Evolutionary conservation across 2,888 invertebrate species (phyloP).

Genomic region (Lochmaea capreae): DNA sequence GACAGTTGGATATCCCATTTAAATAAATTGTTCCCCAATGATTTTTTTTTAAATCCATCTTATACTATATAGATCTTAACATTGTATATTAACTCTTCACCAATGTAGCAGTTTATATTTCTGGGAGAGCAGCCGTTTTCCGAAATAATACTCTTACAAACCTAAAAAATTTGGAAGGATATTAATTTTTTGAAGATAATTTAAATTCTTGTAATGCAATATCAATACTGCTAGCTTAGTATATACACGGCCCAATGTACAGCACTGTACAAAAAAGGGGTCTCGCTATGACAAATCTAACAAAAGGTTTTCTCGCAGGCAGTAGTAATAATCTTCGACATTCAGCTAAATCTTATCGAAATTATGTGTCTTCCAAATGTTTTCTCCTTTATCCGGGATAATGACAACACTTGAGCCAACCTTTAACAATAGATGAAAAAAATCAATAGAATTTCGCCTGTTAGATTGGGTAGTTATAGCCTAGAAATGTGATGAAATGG

Average conservation of each 20-base stretch:
- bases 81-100: too few species aligned
- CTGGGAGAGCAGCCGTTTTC: too few species aligned
- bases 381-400: slow-evolving; percentile 42
- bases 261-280: slow-evolving; percentile 41
- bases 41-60: too few species aligned
- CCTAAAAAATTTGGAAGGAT: too few species aligned
- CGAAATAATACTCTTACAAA: too few species aligned
- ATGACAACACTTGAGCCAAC: slow-evolving; percentile 30
- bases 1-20: too few species aligned
- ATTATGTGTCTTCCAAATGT: slow-evolving; percentile 44
- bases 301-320: slow-evolving; percentile 50
- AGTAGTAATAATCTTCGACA: slow-evolving; percentile 48
- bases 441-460: slow-evolving; percentile 28
- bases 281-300: slow-evolving; percentile 55
- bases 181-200: too few species aligned
- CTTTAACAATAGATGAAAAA: slow-evolving; percentile 31
- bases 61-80: too few species aligned
- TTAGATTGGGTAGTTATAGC: slow-evolving; percentile 23
- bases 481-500: slow-evolving; percentile 22
- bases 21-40: too few species aligned
- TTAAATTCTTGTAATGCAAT: background rate
- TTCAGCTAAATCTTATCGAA: slow-evolving; percentile 45
- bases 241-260: background rate
- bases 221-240: background rate
- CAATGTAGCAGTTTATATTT: too few species aligned